Base-by-base conservation (phyloP, 1,140 invertebrate genomes). In the Eumaeus atala region DNA sequence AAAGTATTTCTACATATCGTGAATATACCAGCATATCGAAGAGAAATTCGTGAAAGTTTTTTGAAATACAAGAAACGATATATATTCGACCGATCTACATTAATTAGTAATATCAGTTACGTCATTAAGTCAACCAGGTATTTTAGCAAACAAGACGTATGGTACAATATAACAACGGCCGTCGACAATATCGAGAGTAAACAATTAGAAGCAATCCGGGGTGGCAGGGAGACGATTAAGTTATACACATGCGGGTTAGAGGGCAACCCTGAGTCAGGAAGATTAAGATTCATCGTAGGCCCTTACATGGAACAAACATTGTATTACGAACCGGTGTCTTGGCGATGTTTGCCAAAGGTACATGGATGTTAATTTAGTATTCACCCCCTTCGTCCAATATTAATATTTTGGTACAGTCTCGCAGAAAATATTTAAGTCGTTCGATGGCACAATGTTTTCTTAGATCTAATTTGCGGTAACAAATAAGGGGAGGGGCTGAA, bases 221-320 rank as follows among this genome's bases (percentile, higher is more conserved):
- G 64, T 63, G 64, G 61, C 62, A 66, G 68, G 68, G 76, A 69
- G 69, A 66, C 77, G 77, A 85, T 85, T 85, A 84, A 85, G 82
- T 85, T 85, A 84, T 81, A 83, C 77, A 81, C 72, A 84, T 84
- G 74, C 82, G 80, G 82, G 82, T 72, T 80, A 81, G 59, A 77
- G 78, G 77, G 79, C 77, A 82, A 80, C 77, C 51, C 82, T 85
- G 82, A 85, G 56, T 85, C 78, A 79, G 78, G 72, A 78, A 86
- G 83, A 86, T 86, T 86, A 86, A 86, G 77, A 84, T 82, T 84
- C 83, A 81, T 82, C 74, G 68, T 75, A 84, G 80, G 71, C 80
- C 80, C 78, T 85, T 81, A 85, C 82, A 84, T 72, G 72, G 69
- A 77, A 71, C 82, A 85, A 85, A 85, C 80, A 86, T 84, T 84